A percentile compares a stretch with the other conserved stretches of the same genome.
Conservation (phyloP, 2,797 vertebrate species). For the Enteromius treurensis region DNA sequence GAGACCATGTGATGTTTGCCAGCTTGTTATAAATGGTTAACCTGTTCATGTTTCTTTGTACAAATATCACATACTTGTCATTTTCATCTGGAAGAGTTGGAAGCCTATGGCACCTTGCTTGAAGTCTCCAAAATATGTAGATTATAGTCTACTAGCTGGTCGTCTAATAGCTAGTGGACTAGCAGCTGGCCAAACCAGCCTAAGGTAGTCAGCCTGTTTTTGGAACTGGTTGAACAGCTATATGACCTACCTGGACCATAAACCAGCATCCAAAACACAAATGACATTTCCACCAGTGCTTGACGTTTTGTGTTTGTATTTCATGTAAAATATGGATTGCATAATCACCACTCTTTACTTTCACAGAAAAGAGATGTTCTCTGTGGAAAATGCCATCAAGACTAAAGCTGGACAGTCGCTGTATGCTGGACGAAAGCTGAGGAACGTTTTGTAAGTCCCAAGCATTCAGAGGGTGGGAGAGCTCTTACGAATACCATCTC, state of each 20-base stretch:
- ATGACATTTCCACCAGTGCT: not conserved
- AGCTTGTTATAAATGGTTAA: slow-evolving; percentile 12
- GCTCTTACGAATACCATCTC: slow-evolving; percentile 1
- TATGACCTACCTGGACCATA: not conserved
- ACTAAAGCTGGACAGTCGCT: slow-evolving; percentile 70
- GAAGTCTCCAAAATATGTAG: not conserved
- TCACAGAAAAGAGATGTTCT: slow-evolving; percentile 73
- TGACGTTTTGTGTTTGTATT: not conserved
- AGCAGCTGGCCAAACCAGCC: not conserved
- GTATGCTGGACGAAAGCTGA: slow-evolving; percentile 70
- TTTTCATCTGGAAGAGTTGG: slow-evolving; percentile 25
- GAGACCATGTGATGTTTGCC: slow-evolving; percentile 23
- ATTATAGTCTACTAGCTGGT: not conserved
- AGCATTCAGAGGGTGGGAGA: slow-evolving; percentile 61
- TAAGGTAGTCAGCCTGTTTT: not conserved
- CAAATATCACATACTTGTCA: not conserved
- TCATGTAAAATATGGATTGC: not conserved
- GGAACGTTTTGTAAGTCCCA: slow-evolving; percentile 60
- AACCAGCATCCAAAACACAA: not conserved
- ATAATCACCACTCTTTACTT: slow-evolving; percentile 1
- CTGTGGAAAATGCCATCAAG: slow-evolving; percentile 72
- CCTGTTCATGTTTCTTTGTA: slow-evolving; percentile 15
- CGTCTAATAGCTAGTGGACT: not conserved
- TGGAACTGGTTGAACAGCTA: slow-evolving; percentile 3
- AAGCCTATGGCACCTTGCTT: slow-evolving; percentile 60